Base-by-base conservation (phyloP, 2,888 invertebrate species). In the Eustalomyia histrio region DNA sequence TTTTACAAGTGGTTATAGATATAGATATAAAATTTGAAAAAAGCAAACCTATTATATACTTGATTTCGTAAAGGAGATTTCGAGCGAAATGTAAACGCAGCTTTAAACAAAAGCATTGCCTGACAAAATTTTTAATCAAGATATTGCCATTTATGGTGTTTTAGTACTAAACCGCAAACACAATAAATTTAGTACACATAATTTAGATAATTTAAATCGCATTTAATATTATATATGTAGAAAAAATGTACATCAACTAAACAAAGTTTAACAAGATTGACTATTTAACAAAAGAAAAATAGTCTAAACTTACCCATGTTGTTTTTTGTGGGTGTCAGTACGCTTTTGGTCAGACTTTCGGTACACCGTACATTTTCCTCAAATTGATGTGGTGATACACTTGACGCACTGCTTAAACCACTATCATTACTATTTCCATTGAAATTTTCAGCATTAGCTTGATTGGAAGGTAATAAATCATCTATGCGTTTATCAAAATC, bases 381-480 rank as follows among this genome's bases (percentile, higher is more conserved):
- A 10, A n/a, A 16, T 39, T 9, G 72, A 1, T 72, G 78, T 3
- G 81, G 81, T 18, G 81, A 81, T 53, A 68, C 47, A 60, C 78
- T 81, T 2, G 81, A 81, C 17, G 81, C 65, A 50, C 82, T 83
- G 63, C 85, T 86, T 43, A 83, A 61, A 24, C 85, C 84, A 57
- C 85, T 85, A 65, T 84, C 76, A 53, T 83, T 80, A 58, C 83
- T 82, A 4, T 71, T 79, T 9, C 58, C 17, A 78, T 74, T 68
- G 43, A 52, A 55, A 58, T 50, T 43, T 35, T 75, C 76, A 50
- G 68, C 7, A 86, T 76, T 39, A 84, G 85, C n/a, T 85, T 84
- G 68, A 83, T 86, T 16, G 82, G 84, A 67, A 82, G 73, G 10
- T 80, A 65, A 76, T 85, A 85, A 18, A 85, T 84, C 80, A 76